Conservation (phyloP, 1,140 invertebrate species). For the Asbolus verrucosus region DNA sequence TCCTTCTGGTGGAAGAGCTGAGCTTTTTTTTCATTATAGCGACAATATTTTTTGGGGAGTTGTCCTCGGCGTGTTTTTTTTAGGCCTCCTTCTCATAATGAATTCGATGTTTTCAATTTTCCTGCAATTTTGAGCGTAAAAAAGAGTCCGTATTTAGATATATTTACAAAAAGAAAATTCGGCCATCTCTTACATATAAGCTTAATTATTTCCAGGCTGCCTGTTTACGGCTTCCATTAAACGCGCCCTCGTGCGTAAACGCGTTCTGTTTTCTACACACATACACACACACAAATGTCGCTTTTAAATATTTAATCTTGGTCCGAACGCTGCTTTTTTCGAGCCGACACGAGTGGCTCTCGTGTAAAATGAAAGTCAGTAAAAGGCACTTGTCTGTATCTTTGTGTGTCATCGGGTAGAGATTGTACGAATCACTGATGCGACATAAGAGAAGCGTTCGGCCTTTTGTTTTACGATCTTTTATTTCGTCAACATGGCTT, state of each 20-base stretch:
- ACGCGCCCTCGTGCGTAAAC: not conserved
- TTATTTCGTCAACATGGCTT: conserved; percentile 6
- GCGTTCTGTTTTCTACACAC: no score
- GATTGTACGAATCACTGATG: no score
- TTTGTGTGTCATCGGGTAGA: not conserved
- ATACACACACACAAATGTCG: not conserved
- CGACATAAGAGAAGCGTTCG: not conserved
- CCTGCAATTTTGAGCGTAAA: conserved; percentile 2
- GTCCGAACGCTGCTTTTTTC: not conserved
- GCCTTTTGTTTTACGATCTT: not conserved
- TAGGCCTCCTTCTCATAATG: not conserved
- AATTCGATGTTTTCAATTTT: conserved; percentile 13
- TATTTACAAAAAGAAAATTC: no score
- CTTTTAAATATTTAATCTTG: conserved; percentile 8
- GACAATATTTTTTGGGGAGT: not conserved
- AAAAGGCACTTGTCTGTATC: not conserved
- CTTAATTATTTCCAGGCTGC: not conserved
- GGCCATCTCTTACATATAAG: not conserved
- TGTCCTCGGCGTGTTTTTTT: no score
- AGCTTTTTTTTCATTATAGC: conserved; percentile 16
- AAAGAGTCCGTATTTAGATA: no score
- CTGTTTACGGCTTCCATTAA: not conserved
- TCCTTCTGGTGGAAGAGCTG: not conserved
- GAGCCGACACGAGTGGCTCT: not conserved
- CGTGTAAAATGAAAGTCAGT: no score